Base-by-base conservation (phyloP, 2,797 vertebrate genomes). In the Echiichthys vipera region DNA sequence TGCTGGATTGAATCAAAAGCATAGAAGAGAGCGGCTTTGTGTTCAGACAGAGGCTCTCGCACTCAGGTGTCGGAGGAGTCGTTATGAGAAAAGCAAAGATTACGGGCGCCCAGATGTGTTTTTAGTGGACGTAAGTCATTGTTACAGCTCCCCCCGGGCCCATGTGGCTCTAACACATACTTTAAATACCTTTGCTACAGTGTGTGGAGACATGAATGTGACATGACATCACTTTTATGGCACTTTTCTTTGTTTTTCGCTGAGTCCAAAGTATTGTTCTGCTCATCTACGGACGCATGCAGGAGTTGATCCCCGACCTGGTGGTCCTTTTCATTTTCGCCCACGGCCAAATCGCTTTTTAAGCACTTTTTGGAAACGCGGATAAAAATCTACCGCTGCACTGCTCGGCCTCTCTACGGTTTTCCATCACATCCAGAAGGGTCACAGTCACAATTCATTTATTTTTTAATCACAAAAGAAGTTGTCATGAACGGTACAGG, bases 1-100 rank as follows among this genome's bases (percentile, higher is more conserved):
- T 22, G 0, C 29, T 27, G 22, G 39, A 18, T 24, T 15, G 14
- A 22, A 65, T 74, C 34, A 47, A 18, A 81, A 65, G 49, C 5
- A 5, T 24, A 4, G 5, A 15, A 12, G n/a, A 20, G 5, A 8
- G n/a, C 7, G 17, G 11, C 57, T 24, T 27, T 75, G 6, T 24
- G 24, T 17, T 50, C 24, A 42, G 43, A 70, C 25, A 22, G 32
- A 30, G 32, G 30, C 20, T 5, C 29, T 45, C 27, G 1, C 54
- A 10, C 55, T 39, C 1, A 9, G 53, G 63, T 40, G 39, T 75
- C 69, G 17, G 61, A 74, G 39, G 78, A 65, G 64, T 67, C 32
- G 70, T 83, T 63, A 47, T 4, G n/a, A 36, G 46, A 59, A 10
- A 30, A 20, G 47, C n/a, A n/a, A 58, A 29, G 34, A 71, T 72